Conservation (phyloP, 2,888 invertebrate genomes). For the Lordiphosa andalusiaca region DNA sequence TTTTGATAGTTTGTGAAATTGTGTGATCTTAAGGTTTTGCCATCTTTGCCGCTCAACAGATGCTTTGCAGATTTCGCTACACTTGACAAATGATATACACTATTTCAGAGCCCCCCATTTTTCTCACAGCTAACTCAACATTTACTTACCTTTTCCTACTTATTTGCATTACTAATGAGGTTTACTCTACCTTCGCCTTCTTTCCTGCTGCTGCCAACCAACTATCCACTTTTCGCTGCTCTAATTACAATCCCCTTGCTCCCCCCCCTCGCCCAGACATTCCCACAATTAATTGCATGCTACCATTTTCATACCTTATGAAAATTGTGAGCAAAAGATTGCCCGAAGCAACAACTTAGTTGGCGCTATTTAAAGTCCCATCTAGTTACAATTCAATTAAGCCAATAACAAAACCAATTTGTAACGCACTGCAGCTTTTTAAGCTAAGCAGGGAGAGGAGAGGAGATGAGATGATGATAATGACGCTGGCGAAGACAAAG, state of each 20-base stretch:
- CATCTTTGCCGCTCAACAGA: no score
- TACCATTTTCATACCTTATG: slow-evolving; percentile 49
- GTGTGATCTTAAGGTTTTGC: no score
- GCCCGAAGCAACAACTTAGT: slow-evolving; percentile 22
- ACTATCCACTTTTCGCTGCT: slow-evolving; percentile 29
- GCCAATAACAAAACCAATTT: slow-evolving; percentile 72
- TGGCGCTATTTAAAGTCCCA: slow-evolving; percentile 59
- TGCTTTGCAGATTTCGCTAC: no score
- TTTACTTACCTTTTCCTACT: no score
- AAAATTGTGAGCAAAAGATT: slow-evolving; percentile 34
- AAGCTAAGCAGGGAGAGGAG: slow-evolving; percentile 41
- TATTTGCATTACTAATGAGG: slow-evolving; percentile 56
- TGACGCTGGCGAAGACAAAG: slow-evolving; percentile 33
- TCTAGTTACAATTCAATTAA: slow-evolving; percentile 69
- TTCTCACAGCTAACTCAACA: no score
- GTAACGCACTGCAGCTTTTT: slow-evolving; percentile 66
- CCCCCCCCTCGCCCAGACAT: slow-evolving; percentile 6
- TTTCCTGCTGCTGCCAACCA: slow-evolving; percentile 6
- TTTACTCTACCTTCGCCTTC: slow-evolving; percentile 28
- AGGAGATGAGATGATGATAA: slow-evolving; percentile 13
- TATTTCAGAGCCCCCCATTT: no score
- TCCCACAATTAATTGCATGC: slow-evolving; percentile 54
- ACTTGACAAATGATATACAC: no score
- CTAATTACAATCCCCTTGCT: slow-evolving; percentile 19
- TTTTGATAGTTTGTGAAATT: no score